phyloP scores from a whole-genome alignment of 2,797 vertebrate genomes.

The Melanotaenia nigrans region DNA sequence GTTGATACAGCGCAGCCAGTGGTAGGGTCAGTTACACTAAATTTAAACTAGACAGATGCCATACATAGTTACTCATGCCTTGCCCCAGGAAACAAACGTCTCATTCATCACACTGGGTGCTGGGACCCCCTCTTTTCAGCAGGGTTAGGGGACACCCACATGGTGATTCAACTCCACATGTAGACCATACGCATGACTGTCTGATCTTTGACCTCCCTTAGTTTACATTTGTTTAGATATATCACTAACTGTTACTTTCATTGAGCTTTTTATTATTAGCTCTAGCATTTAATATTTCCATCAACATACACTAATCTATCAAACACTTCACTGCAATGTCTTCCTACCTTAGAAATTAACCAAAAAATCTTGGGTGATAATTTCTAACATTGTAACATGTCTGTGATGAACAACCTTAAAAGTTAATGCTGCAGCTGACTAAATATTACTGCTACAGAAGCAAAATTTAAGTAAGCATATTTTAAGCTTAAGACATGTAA shows the following conservation, averaged over 20 bases:
- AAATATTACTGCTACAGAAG: background rate
- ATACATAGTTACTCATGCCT: constrained; percentile 86
- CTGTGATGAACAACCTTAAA: background rate
- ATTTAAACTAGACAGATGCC: constrained; percentile 90
- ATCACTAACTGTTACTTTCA: background rate
- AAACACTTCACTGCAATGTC: background rate
- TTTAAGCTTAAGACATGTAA: background rate
- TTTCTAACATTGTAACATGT: background rate
- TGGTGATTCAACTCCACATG: constrained; percentile 64
- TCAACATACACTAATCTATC: background rate
- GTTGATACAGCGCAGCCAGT: constrained; percentile 80
- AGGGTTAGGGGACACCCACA: constrained; percentile 69
- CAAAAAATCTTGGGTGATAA: background rate
- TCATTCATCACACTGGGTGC: constrained; percentile 75
- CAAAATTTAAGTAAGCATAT: background rate
- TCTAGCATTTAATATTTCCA: constrained; percentile 5
- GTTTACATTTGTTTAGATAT: constrained; percentile 46
- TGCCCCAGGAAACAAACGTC: constrained; percentile 83
- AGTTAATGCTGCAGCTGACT: background rate
- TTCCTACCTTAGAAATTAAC: background rate
- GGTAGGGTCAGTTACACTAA: constrained; percentile 87
- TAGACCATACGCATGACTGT: constrained; percentile 59
- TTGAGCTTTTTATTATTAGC: background rate
- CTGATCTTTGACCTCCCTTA: constrained; percentile 49
- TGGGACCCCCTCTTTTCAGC: constrained; percentile 65